Percentiles rank a stretch among this genome's conserved stretches.
These are phyloP conservation scores for Corythoichthys intestinalis DNA, from an alignment of 2,113 vertebrate genomes.

Conservation along the genomic window DNA sequence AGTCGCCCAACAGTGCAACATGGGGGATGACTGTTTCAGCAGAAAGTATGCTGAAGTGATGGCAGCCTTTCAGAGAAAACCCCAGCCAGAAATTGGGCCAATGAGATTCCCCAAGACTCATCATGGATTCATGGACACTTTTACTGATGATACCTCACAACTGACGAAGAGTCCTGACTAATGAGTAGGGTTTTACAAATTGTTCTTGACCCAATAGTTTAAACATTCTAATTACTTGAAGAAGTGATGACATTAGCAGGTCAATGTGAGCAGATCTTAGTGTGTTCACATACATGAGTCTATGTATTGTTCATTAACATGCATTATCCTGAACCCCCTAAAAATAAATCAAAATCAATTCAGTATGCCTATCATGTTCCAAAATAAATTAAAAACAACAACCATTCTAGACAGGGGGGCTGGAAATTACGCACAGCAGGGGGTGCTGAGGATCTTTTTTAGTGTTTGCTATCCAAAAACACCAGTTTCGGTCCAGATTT, in stretches of 20 bases:
- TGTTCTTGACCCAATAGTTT: constrained; percentile 46
- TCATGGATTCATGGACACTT: constrained; percentile 57
- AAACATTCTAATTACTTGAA: constrained; percentile 28
- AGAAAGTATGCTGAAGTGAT: constrained; percentile 26
- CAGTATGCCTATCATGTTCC: background rate
- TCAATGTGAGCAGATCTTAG: constrained; percentile 11
- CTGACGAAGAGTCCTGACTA: constrained; percentile 45
- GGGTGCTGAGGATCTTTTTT: too few species aligned
- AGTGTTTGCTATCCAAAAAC: too few species aligned
- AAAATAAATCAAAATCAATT: constrained; percentile 1
- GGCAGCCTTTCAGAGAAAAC: constrained; percentile 45
- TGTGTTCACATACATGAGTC: background rate
- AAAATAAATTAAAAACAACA: background rate
- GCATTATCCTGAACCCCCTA: too few species aligned
- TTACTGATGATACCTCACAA: constrained; percentile 42
- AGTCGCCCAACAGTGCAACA: constrained; percentile 34
- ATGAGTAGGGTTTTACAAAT: constrained; percentile 54
- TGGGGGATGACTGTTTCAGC: constrained; percentile 31
- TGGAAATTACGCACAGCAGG: too few species aligned
- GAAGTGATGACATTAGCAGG: constrained; percentile 20
- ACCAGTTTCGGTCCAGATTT: too few species aligned
- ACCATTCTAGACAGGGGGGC: background rate
- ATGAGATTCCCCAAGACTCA: constrained; percentile 51
- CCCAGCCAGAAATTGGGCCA: constrained; percentile 48
- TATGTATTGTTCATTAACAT: too few species aligned